Conservation (phyloP, 2,113 vertebrate genomes). For the Erpornis zantholeuca region DNA sequence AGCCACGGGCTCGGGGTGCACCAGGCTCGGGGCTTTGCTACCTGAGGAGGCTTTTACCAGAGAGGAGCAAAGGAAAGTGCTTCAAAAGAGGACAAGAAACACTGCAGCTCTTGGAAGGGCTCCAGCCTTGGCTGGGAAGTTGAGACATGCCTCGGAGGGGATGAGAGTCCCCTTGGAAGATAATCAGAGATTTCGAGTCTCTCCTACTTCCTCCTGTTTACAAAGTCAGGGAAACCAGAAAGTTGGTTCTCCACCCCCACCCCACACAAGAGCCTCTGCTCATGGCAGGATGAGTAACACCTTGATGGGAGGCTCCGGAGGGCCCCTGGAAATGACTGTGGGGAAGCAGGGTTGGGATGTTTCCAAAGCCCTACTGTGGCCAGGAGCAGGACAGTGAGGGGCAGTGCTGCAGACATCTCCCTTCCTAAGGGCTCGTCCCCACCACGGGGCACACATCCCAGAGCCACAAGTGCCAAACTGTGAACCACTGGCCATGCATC, state of each 20-base stretch:
- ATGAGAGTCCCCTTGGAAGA: conserved; percentile 64
- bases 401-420: neutral
- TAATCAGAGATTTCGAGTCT: conserved; percentile 21
- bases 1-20: neutral
- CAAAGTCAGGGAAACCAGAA: neutral
- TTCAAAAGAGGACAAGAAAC: neutral
- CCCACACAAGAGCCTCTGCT: neutral
- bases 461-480: neutral
- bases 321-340: fast-evolving
- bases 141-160: conserved; percentile 52
- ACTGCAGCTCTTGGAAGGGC: neutral
- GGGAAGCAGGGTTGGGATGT: neutral
- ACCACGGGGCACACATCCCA: neutral
- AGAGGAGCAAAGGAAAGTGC: neutral
- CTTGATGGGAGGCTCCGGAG: neutral
- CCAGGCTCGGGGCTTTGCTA: neutral
- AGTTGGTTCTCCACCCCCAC: neutral
- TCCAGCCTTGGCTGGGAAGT: conserved; percentile 41
- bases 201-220: conserved; percentile 57
- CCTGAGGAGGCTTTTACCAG: neutral
- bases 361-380: neutral
- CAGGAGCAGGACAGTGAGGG: neutral
- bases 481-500: neutral
- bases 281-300: neutral
- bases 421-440: neutral